phyloP scores from a whole-genome alignment of 2,888 invertebrate genomes.

The Glomeris marginata region DNA sequence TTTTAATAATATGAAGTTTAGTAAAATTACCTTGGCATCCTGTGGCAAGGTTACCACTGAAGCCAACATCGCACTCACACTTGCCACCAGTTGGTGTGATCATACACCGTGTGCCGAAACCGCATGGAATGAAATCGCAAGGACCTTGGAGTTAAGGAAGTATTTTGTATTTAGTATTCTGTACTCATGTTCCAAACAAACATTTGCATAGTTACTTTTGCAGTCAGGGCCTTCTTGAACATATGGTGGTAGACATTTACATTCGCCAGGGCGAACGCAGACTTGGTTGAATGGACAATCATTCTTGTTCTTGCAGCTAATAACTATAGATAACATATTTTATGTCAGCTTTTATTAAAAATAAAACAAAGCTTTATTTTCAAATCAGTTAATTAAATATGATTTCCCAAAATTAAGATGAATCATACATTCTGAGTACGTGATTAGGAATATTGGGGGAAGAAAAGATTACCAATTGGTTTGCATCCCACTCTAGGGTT shows the following conservation, averaged over 20 bases:
- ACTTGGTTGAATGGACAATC: slow-evolving; percentile 77
- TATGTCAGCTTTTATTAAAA: neutral
- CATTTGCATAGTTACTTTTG: slow-evolving; percentile 46
- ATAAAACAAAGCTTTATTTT: neutral
- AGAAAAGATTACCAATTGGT: slow-evolving; percentile 13
- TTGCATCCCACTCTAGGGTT: slow-evolving; percentile 17
- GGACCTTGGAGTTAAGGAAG: slow-evolving; percentile 36
- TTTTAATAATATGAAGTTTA: neutral
- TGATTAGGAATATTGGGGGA: neutral
- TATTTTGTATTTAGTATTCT: neutral
- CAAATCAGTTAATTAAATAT: neutral
- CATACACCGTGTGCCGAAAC: slow-evolving; percentile 77
- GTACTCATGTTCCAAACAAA: neutral
- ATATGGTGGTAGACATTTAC: slow-evolving; percentile 79
- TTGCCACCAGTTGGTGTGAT: slow-evolving; percentile 47
- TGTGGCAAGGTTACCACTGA: slow-evolving; percentile 14
- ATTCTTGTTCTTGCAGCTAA: slow-evolving; percentile 11
- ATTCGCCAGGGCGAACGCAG: slow-evolving; percentile 81
- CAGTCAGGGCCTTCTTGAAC: slow-evolving; percentile 67
- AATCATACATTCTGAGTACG: neutral
- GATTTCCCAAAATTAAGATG: neutral
- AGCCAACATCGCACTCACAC: slow-evolving; percentile 20
- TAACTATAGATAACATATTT: slow-evolving; percentile 1
- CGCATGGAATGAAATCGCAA: slow-evolving; percentile 77
- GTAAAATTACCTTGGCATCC: slow-evolving; percentile 14